Evolutionary conservation across 2,113 vertebrate species (phyloP).

Genomic region (Galeopterus variegatus): DNA sequence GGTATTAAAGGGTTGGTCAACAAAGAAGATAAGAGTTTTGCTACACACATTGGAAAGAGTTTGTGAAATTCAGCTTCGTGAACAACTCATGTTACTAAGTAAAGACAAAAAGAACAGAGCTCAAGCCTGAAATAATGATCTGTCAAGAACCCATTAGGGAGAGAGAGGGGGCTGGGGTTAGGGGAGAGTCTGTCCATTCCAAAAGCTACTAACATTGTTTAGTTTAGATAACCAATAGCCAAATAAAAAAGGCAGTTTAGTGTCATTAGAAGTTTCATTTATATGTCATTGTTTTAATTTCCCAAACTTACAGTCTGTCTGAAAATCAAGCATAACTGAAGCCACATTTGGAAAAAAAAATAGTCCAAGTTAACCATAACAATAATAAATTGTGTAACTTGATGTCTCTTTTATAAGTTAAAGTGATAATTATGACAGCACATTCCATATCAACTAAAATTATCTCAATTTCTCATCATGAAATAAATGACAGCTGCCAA

Average conservation of each 20-base stretch:
- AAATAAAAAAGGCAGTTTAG: not conserved
- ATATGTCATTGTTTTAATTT: conserved; percentile 11
- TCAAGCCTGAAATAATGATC: not conserved
- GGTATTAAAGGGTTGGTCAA: not conserved
- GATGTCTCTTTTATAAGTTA: not conserved
- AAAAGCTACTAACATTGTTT: conserved; percentile 7
- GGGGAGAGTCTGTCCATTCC: not conserved
- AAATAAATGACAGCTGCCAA: conserved; percentile 19
- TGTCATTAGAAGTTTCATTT: conserved; percentile 13
- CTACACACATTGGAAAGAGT: not conserved
- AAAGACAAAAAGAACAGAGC: not conserved
- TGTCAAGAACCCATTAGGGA: not conserved
- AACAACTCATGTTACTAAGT: not conserved
- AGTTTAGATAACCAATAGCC: not conserved
- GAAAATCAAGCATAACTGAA: not conserved
- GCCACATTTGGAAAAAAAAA: not conserved
- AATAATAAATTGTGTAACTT: not conserved
- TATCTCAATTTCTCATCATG: not conserved
- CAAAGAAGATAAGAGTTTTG: not conserved
- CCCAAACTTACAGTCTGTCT: not conserved
- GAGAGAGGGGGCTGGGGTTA: not conserved
- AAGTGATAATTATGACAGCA: not conserved
- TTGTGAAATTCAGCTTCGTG: not conserved
- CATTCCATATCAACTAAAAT: not conserved
- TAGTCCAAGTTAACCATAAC: not conserved